Base-by-base conservation (phyloP, 2,888 invertebrate species). In the Archaeoteleia sp. region DNA sequence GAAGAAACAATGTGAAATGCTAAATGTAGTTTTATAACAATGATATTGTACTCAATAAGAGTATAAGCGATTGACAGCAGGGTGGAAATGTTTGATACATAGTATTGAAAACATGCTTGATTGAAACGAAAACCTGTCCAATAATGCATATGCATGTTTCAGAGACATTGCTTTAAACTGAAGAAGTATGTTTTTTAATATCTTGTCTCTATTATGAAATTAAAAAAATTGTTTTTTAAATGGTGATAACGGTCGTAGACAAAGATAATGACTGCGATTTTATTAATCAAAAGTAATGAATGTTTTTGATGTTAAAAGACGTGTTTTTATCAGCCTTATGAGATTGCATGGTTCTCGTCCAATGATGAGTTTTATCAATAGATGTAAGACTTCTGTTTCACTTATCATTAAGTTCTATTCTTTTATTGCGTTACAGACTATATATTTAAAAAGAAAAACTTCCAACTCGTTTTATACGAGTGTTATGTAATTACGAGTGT, bases 371-470 rank as follows among this genome's bases (percentile, higher is more conserved):
- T n/a, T n/a, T n/a, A n/a, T n/a, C n/a, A n/a, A n/a, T n/a, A n/a
- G n/a, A n/a, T n/a, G n/a, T n/a, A n/a, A n/a, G n/a, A n/a, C n/a
- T n/a, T n/a, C n/a, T n/a, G n/a, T n/a, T n/a, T n/a, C n/a, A n/a
- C n/a, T n/a, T n/a, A n/a, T n/a, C n/a, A n/a, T n/a, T n/a, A n/a
- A n/a, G n/a, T n/a, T n/a, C n/a, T 65, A 57, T 46, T 63, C 51
- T 63, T 55, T 57, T 57, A 65, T 65, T 65, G 45, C 20, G 49
- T 55, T 57, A 57, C 63, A 57, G 51, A 65, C 54, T 20, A 63
- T 55, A 7, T 35, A 62, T 54, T 54, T 48, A 53, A 39, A 53
- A 17, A n/a, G 29, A 2, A 29, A 42, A 49, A 45, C 37, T 55
- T 63, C 48, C 30, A 12, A 55, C 42, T 55, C 55, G 30, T 48